phyloP scores from a whole-genome alignment of 2,888 invertebrate species.

The Pyrochroa serraticornis region DNA sequence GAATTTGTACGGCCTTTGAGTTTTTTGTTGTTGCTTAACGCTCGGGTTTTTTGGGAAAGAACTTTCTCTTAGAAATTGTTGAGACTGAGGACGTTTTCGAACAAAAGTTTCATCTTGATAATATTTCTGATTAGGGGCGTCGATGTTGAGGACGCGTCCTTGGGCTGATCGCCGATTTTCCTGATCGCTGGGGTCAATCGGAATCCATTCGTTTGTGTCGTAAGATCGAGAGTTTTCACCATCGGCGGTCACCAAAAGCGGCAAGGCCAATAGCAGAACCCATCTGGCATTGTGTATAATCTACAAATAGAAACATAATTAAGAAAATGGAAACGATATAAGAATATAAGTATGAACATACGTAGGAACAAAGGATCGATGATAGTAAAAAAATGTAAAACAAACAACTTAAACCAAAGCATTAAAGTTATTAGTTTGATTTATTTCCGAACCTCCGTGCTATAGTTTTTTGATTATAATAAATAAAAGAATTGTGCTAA shows the following conservation, averaged over 20 bases:
- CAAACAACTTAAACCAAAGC: no score
- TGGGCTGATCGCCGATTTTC: conserved; percentile 43
- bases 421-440: no score
- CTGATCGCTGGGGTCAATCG: conserved; percentile 52
- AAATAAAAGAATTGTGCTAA: no score
- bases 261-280: conserved; percentile 27
- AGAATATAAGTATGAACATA: no score
- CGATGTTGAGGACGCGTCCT: conserved; percentile 51
- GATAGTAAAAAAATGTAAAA: no score
- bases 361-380: no score
- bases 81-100: conserved; percentile 41
- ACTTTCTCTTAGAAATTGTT: conserved; percentile 56
- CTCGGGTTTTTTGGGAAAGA: conserved; percentile 38
- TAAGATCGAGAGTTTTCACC: conserved; percentile 39
- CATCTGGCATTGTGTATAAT: conserved; percentile 30
- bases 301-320: conserved; percentile 30
- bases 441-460: no score
- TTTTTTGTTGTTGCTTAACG: conserved; percentile 35
- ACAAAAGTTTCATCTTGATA: conserved; percentile 45
- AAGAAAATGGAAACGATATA: no score
- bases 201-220: conserved; percentile 63
- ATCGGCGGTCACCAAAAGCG: conserved; percentile 15
- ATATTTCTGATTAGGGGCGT: conserved; percentile 43
- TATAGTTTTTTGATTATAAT: no score
- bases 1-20: conserved; percentile 44